Base-by-base conservation (phyloP, 2,888 invertebrate species). In the Epistrophella euchroma region DNA sequence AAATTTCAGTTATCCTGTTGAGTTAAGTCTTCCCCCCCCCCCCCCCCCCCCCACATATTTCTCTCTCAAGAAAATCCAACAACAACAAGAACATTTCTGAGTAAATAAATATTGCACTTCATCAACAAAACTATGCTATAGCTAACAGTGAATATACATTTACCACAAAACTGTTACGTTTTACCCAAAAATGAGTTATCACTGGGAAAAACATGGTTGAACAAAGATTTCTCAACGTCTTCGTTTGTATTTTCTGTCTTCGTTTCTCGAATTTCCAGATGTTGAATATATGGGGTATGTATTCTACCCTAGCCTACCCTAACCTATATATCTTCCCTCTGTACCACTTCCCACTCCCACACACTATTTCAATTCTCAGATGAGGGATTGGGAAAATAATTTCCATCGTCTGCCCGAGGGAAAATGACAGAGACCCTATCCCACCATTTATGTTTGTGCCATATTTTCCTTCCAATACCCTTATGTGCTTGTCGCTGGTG, bases 71-170 rank as follows among this genome's bases (percentile, higher is more conserved):
- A 60, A 37, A 37, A 37, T 22, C 15, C 60, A 37, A 37, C 43
- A 43, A 43, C 60, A 37, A 40, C 43, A 43, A 62, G 9, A 17
- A 43, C 25, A 9, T 25, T 68, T 22, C 25, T 37, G 9, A 52
- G 68, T 68, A 52, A 52, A 68, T 68, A 68, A 68, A 68, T 68
- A 68, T 68, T 68, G 68, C 68, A 68, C 68, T 68, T 68, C 52
- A 68, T 68, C 52, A 68, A 37, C 68, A 68, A 68, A 60, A 68
- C 68, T 68, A 22, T 52, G 6, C 6, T 32, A 32, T 32, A 32
- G 32, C 32, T 52, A 52, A 68, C 52, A 32, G 19, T 68, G 37
- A 52, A 68, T 55, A 35, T 19, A 32, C 7, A 13, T 47, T 32
- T 2, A 55, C 72, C 56, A 45, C 56, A 72, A 72, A 72, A 56